Base-by-base conservation (phyloP, 2,797 vertebrate genomes). In the Labroides dimidiatus region DNA sequence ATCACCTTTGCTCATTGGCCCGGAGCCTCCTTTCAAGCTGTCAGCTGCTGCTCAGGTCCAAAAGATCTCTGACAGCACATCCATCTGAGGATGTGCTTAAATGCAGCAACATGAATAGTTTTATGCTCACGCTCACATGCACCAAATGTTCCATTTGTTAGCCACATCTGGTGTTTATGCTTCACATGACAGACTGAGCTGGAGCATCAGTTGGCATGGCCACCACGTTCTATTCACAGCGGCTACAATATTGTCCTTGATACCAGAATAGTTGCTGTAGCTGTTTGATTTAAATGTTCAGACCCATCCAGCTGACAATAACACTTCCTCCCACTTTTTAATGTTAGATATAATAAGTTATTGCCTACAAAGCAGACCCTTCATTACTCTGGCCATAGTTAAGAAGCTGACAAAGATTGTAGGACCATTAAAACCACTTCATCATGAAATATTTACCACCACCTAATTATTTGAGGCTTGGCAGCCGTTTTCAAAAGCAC, bases 381-480 rank as follows among this genome's bases (percentile, higher is more conserved):
- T 80, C 71, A 76, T 82, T 84, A 77, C 79, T 82, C 65, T 82
- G 70, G 63, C 16, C 69, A 83, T 56, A 56, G 72, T 67, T 80
- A 43, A 69, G 52, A 71, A 72, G 69, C 72, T 64, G 75, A 82
- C 72, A 82, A 89, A 84, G 69, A 80, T 77, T 87, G 81, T 42
- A 78, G 63, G 68, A 69, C 59, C 5, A 20, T 79, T 79, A 75
- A 81, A 76, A 84, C 76, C 54, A 58, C 65, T 73, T 41, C 62
- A 77, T 91, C 68, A 78, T 85, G 49, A 86, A 92, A 91, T 87
- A 89, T 92, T 90, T 91, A 92, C 68, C 75, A 69, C 59, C 10
- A n/a, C 67, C 76, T 82, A 89, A 92, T 92, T 90, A 90, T 89
- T 87, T 84, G 62, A 87, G 57, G 72, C 74, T 89, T 89, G 88